A percentile compares a stretch with the other conserved stretches of the same genome.
These are phyloP conservation scores for Drosophila grimshawi DNA, from an alignment of 1,140 invertebrate genomes.

Conservation along the genomic window DNA sequence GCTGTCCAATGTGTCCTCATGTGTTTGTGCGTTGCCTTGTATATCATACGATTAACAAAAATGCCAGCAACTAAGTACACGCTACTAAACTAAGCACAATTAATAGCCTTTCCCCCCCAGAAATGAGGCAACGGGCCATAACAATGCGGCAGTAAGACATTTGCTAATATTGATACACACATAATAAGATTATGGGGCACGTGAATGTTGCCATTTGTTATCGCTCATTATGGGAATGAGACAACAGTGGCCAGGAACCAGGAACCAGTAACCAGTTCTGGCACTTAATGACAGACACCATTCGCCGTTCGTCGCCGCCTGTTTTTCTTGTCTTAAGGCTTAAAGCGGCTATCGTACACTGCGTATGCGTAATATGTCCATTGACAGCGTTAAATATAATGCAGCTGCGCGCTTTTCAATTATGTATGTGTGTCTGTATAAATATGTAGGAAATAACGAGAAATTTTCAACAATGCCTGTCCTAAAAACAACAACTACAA, in stretches of 20 bases:
- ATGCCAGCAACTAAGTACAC: slow-evolving; percentile 73
- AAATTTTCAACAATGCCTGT: slow-evolving; percentile 16
- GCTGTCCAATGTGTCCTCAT: slow-evolving; percentile 15
- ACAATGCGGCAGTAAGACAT: slow-evolving; percentile 60
- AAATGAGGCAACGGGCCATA: slow-evolving; percentile 37
- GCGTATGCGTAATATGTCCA: slow-evolving; percentile 51
- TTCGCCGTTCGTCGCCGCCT: slow-evolving; percentile 5
- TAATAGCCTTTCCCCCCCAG: slow-evolving; percentile 55
- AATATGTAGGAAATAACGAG: slow-evolving; percentile 14
- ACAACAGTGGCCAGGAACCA: slow-evolving; percentile 22
- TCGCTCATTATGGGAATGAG: slow-evolving; percentile 60
- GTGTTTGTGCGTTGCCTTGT: slow-evolving; percentile 35
- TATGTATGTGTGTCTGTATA: slow-evolving; percentile 4
- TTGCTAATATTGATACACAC: slow-evolving; percentile 60
- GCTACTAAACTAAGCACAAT: slow-evolving; percentile 75
- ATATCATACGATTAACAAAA: slow-evolving; percentile 76
- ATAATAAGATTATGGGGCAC: slow-evolving; percentile 77
- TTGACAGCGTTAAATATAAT: slow-evolving; percentile 31
- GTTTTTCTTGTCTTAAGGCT: slow-evolving; percentile 26
- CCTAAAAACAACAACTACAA: background rate
- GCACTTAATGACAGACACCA: slow-evolving; percentile 49
- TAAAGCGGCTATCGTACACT: slow-evolving; percentile 26
- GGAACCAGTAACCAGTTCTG: slow-evolving; percentile 4
- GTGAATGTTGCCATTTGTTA: slow-evolving; percentile 66
- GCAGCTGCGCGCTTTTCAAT: slow-evolving; percentile 12